These are phyloP conservation scores for Melanotaenia parkinsoni DNA, from an alignment of 2,797 vertebrate species.

Conservation along the genomic window DNA sequence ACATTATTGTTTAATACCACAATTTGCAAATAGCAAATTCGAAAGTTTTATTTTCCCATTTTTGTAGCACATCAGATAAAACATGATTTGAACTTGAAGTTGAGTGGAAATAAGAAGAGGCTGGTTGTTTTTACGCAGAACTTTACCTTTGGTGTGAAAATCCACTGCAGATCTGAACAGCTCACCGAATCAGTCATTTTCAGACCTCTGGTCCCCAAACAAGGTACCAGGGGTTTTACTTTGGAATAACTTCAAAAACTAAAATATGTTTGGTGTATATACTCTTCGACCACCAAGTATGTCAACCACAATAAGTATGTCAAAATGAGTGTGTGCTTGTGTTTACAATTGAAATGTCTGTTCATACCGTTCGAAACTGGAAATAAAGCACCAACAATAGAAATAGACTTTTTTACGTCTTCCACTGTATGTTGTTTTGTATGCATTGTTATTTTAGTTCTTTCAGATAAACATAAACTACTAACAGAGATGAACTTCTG, in stretches of 20 bases:
- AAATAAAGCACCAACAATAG: not conserved
- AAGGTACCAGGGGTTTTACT: not conserved
- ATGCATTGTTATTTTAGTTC: not conserved
- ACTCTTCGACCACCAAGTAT: not conserved
- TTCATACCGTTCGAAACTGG: not conserved
- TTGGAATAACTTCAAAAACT: not conserved
- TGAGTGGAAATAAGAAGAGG: not conserved
- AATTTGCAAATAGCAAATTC: no score
- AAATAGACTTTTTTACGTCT: not conserved
- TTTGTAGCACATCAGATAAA: no score
- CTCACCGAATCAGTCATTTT: not conserved
- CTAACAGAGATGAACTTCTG: not conserved
- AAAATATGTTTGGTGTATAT: not conserved
- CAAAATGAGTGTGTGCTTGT: not conserved
- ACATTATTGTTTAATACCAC: no score
- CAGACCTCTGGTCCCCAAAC: not conserved
- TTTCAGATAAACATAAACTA: not conserved
- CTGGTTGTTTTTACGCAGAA: not conserved
- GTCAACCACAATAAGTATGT: not conserved
- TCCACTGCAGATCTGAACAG: not conserved
- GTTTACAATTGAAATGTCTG: not conserved
- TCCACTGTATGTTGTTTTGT: not conserved
- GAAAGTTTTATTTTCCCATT: no score
- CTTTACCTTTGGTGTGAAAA: not conserved
- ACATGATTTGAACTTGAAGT: not conserved